Percentiles rank a stretch among this genome's conserved stretches.
phyloP scores from a whole-genome alignment of 37 sponge, comb jelly and placozoan genomes.

The Crambe crambe region DNA sequence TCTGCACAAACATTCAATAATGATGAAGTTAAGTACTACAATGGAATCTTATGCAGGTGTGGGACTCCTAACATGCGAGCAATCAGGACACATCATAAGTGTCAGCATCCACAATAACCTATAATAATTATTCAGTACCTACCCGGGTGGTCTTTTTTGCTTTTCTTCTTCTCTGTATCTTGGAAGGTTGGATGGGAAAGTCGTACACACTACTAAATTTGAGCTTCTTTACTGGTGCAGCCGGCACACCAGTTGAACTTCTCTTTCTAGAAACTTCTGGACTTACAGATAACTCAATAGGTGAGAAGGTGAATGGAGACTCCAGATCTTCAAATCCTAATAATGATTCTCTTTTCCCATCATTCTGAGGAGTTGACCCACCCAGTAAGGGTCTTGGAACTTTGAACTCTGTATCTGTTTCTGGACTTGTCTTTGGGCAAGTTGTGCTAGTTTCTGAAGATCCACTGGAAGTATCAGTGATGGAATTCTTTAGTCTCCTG shows the following conservation, averaged over 20 bases:
- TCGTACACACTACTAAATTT: constrained; percentile 29
- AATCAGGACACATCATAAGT: too few relatives aligned
- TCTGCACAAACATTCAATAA: too few relatives aligned
- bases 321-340: constrained; percentile 52
- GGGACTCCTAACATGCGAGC: too few relatives aligned
- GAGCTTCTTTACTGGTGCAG: neutral
- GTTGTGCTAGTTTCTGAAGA: neutral
- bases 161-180: neutral
- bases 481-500: neutral
- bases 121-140: too few relatives aligned
- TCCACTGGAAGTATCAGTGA: neutral
- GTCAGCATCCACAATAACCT: too few relatives aligned
- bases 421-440: neutral
- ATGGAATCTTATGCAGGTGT: too few relatives aligned
- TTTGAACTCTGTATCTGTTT: constrained; percentile 11
- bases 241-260: neutral
- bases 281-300: neutral
- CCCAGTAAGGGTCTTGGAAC: constrained; percentile 6
- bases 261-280: neutral
- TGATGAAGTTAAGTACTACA: neutral
- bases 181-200: constrained; percentile 6
- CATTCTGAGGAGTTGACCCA: constrained; percentile 34
- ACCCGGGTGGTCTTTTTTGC: neutral
- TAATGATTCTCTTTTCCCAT: neutral
- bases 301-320: constrained; percentile 35